Conservation (phyloP, 2,113 vertebrate species). For the Solea solea region DNA sequence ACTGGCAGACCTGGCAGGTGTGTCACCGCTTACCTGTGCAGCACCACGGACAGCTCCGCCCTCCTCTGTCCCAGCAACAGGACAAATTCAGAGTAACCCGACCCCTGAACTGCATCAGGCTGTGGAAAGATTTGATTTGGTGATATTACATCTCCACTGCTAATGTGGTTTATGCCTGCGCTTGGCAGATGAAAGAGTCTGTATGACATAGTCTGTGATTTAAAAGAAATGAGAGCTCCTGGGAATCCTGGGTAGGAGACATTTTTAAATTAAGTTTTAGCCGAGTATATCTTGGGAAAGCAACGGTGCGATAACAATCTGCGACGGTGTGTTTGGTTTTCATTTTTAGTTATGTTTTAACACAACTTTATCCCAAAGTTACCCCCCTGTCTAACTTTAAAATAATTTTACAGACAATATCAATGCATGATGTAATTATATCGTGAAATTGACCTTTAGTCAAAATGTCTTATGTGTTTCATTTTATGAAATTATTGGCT, state of each 20-base stretch:
- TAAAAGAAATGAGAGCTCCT: constrained; percentile 1
- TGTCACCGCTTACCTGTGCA: constrained; percentile 18
- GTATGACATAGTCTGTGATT: constrained; percentile 4
- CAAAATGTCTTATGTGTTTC: too few relatives aligned
- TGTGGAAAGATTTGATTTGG: not conserved
- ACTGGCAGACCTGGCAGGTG: not conserved
- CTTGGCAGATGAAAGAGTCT: constrained; percentile 12
- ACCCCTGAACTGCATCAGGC: not conserved
- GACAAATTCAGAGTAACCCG: not conserved
- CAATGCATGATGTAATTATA: too few relatives aligned
- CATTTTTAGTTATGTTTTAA: not conserved
- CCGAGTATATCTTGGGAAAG: constrained; percentile 5
- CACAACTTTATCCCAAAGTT: too few relatives aligned
- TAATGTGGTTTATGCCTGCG: constrained; percentile 23
- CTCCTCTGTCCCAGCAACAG: not conserved
- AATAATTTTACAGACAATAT: too few relatives aligned
- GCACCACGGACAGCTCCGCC: constrained; percentile 17
- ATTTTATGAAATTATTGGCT: too few relatives aligned
- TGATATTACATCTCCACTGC: not conserved
- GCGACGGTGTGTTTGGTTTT: not conserved
- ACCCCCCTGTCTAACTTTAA: too few relatives aligned
- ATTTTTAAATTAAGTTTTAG: constrained; percentile 3
- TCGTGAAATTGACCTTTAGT: too few relatives aligned
- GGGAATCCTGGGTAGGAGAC: constrained; percentile 4
- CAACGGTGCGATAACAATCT: not conserved